Evolutionary conservation across 2,888 invertebrate species (phyloP).

Genomic region (Drosophila birchii): DNA sequence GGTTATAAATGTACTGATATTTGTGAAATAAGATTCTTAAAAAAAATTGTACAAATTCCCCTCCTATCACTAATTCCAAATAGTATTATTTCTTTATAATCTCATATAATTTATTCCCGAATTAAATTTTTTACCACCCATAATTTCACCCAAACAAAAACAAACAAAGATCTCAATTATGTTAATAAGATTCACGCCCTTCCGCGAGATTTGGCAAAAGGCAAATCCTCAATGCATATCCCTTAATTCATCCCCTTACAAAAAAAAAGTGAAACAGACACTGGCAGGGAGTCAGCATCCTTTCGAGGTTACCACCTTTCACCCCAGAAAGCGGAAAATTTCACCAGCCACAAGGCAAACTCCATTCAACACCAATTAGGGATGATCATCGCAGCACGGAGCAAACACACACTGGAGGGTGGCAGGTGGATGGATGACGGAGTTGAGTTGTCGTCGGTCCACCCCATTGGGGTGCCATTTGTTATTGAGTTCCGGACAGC

Average conservation of each 20-base stretch:
- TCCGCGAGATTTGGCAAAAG: constrained; percentile 59
- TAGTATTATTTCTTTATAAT: not conserved
- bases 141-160: constrained; percentile 14
- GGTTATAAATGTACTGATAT: not conserved
- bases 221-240: constrained; percentile 17
- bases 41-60: not conserved
- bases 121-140: not conserved
- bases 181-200: constrained; percentile 80
- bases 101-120: not conserved
- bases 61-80: not conserved
- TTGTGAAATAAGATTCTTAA: not conserved
- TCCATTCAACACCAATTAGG: constrained; percentile 85
- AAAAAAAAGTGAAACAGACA: constrained; percentile 31
- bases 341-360: constrained; percentile 68
- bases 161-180: constrained; percentile 80
- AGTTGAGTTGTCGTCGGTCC: constrained; percentile 65
- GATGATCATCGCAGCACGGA: constrained; percentile 80
- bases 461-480: constrained; percentile 71
- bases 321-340: constrained; percentile 57
- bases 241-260: not conserved
- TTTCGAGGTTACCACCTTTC: constrained; percentile 70
- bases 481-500: constrained; percentile 64
- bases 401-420: constrained; percentile 29
- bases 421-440: constrained; percentile 35
- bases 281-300: constrained; percentile 46